Evolutionary conservation across 2,113 vertebrate genomes (phyloP).

Genomic region (Oncorhynchus gorbuscha): DNA sequence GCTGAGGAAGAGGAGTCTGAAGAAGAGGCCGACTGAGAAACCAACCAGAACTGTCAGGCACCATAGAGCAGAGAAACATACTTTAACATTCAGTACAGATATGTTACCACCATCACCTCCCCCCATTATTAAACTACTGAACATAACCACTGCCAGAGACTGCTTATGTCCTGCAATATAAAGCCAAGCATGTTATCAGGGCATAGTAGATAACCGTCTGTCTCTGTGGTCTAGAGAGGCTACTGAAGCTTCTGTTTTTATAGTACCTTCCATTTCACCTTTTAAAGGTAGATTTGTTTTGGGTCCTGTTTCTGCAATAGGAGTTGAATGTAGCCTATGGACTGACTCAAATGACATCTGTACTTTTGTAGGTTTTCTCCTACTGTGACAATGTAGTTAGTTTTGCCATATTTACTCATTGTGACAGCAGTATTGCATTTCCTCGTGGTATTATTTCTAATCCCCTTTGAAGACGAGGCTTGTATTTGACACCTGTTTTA

Average conservation of each 20-base stretch:
- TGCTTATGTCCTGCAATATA: slow-evolving; percentile 81
- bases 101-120: slow-evolving; percentile 47
- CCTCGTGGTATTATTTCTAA: not conserved
- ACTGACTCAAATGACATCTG: slow-evolving; percentile 29
- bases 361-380: not conserved
- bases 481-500: not conserved
- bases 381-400: slow-evolving; percentile 7
- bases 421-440: slow-evolving; percentile 34
- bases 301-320: slow-evolving; percentile 36
- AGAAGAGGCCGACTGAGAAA: slow-evolving; percentile 93
- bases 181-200: slow-evolving; percentile 66
- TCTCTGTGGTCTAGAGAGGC: not conserved
- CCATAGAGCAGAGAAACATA: slow-evolving; percentile 68
- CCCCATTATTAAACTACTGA: slow-evolving; percentile 56
- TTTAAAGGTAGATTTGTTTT: slow-evolving; percentile 22
- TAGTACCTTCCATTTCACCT: slow-evolving; percentile 19
- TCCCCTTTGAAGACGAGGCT: not conserved
- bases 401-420: slow-evolving; percentile 19
- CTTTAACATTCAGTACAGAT: slow-evolving; percentile 78
- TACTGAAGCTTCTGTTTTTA: not conserved
- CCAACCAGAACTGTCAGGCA: slow-evolving; percentile 78
- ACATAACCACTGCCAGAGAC: slow-evolving; percentile 73
- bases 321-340: slow-evolving; percentile 33
- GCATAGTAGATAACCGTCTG: slow-evolving; percentile 1
- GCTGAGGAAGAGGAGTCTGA: slow-evolving; percentile 99